Conservation (phyloP, 2,797 vertebrate genomes). For the Eulemur mongoz region DNA sequence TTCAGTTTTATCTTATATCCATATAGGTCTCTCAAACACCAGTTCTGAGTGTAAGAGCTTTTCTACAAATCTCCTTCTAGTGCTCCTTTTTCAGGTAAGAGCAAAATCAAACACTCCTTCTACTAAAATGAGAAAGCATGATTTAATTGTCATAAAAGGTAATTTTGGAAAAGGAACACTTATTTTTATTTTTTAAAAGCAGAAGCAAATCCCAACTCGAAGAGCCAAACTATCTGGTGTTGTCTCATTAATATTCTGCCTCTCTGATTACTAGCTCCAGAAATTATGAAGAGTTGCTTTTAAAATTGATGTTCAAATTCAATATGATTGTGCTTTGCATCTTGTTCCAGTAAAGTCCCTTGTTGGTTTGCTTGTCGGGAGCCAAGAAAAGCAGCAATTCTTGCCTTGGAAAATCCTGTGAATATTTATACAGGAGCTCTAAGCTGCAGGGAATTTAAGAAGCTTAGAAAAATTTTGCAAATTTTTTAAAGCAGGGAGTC, state of each 20-base stretch:
- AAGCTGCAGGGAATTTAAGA: slow-evolving; percentile 79
- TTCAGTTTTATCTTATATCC: slow-evolving; percentile 10
- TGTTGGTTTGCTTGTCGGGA: slow-evolving; percentile 65
- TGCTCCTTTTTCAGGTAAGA: background rate
- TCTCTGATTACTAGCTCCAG: slow-evolving; percentile 80
- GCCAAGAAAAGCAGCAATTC: slow-evolving; percentile 76
- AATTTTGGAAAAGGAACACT: slow-evolving; percentile 40
- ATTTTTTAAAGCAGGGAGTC: slow-evolving; percentile 70
- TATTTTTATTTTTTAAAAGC: slow-evolving; percentile 68
- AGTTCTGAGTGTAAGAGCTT: background rate
- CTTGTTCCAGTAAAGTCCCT: slow-evolving; percentile 73
- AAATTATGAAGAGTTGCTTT: slow-evolving; percentile 84
- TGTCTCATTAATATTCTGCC: slow-evolving; percentile 69
- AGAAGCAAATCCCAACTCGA: slow-evolving; percentile 17
- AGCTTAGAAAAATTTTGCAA: slow-evolving; percentile 80
- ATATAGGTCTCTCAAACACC: background rate
- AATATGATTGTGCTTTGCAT: slow-evolving; percentile 73
- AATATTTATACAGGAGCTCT: slow-evolving; percentile 83
- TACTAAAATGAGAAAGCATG: background rate
- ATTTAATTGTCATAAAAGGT: slow-evolving; percentile 40
- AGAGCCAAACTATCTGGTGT: background rate
- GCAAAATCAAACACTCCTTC: background rate
- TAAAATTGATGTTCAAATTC: slow-evolving; percentile 82
- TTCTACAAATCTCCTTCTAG: background rate
- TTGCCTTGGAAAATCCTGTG: slow-evolving; percentile 76